Conservation (phyloP, 2,113 vertebrate genomes). For the Athene cunicularia region DNA sequence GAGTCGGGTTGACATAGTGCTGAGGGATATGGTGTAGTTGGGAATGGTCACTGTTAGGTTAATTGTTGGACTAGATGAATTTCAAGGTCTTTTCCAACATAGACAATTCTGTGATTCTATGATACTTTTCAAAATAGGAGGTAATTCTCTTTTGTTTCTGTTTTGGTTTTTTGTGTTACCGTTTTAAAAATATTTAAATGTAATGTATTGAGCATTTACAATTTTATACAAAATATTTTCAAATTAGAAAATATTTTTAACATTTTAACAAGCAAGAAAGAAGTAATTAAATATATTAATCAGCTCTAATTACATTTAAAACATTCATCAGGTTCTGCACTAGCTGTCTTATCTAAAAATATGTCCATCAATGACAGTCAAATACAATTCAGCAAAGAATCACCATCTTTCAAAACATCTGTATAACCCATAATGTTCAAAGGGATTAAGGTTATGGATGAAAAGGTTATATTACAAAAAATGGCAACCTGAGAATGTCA, state of each 20-base stretch:
- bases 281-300: not conserved
- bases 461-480: not conserved
- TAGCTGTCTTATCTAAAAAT: not conserved
- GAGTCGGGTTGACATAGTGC: no score
- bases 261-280: not conserved
- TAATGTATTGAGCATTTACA: not conserved
- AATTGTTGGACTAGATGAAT: no score
- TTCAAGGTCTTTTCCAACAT: no score
- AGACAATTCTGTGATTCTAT: no score
- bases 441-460: not conserved
- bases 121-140: not conserved
- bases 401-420: not conserved
- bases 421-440: not conserved
- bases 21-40: no score
- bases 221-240: not conserved
- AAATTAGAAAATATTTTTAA: not conserved
- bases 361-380: not conserved
- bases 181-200: not conserved
- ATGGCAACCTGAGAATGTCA: not conserved
- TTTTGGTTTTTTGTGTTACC: not conserved
- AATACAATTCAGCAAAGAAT: not conserved
- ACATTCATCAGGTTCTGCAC: not conserved
- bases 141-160: rapidly evolving
- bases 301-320: rapidly evolving
- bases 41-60: no score